These are phyloP conservation scores for Biston betularia DNA, from an alignment of 2,888 invertebrate genomes.

Conservation along the genomic window DNA sequence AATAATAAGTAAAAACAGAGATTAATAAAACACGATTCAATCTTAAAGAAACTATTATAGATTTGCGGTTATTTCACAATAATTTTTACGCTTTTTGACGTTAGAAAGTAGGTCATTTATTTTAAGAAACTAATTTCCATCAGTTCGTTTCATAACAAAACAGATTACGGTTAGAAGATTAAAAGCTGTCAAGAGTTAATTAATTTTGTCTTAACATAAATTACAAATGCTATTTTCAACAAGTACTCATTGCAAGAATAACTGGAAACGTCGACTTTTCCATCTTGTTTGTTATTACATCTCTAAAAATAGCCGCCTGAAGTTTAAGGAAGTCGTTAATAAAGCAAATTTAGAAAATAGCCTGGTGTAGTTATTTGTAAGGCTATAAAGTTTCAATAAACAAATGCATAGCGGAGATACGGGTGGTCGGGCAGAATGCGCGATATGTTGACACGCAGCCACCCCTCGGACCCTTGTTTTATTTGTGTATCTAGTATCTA, in stretches of 20 bases:
- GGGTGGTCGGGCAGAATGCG: constrained; percentile 74
- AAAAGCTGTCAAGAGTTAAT: constrained; percentile 12
- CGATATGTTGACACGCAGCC: constrained; percentile 75
- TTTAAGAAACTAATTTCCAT: constrained; percentile 5
- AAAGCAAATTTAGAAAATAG: constrained; percentile 56
- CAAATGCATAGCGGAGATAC: constrained; percentile 69
- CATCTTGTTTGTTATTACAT: constrained; percentile 28
- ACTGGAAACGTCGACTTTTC: constrained; percentile 15
- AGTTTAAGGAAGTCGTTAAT: constrained; percentile 58
- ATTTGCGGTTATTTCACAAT: neutral
- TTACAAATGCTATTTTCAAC: constrained; percentile 8
- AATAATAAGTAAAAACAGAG: no score
- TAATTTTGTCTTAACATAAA: constrained; percentile 8
- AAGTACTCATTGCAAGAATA: constrained; percentile 15
- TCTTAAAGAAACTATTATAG: no score
- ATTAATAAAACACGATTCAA: no score
- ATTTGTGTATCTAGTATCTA: constrained; percentile 41
- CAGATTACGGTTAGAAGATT: constrained; percentile 5
- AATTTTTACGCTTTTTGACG: neutral
- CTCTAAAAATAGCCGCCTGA: constrained; percentile 45
- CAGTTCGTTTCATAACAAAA: neutral
- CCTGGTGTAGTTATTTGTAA: constrained; percentile 68
- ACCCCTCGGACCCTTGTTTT: constrained; percentile 48
- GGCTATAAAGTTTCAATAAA: constrained; percentile 76
- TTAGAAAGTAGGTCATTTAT: constrained; percentile 4